Base-by-base conservation (phyloP, 2,888 invertebrate genomes). In the Plusia festucae region DNA sequence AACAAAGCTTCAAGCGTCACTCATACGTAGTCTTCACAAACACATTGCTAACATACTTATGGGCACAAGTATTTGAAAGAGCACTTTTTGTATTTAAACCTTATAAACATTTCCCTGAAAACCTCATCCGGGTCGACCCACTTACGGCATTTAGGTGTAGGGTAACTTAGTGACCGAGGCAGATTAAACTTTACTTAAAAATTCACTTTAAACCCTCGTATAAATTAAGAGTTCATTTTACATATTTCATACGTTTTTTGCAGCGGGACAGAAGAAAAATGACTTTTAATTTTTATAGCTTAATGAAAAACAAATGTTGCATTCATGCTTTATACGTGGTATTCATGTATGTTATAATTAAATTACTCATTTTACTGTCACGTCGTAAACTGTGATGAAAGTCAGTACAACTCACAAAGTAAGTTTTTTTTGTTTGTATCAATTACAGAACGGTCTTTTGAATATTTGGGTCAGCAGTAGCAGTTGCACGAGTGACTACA, bases 81-180 rank as follows among this genome's bases (percentile, higher is more conserved):
- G 69, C 79, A 82, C 82, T 86, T 89, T 89, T 88, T 86, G 82
- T 77, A 73, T 79, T 81, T 82, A 77, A 83, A 74, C 83, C 82
- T 87, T 86, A 81, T 89, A 86, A 87, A 90, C 86, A 88, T 87
- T 88, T 85, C 82, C 73, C 76, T 76, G 77, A 70, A 77, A 82
- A 82, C 81, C 85, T 82, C 84, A 79, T 83, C 80, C 84, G 87
- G 87, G 86, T 84, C 79, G 83, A 85, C 82, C 86, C 85, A 86
- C 86, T 90, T 89, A 88, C 84, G 80, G 84, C 81, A 83, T 83
- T 89, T 83, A 82, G 75, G 82, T 82, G 81, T 82, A 83, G 77
- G 82, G 82, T 77, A 83, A 83, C 79, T 86, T 84, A 81, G 79
- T 78, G 79, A 83, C 84, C 83, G 83, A 65, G 76, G 70, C 73